These are phyloP conservation scores for Leptodirus hochenwartii DNA, from an alignment of 2,888 invertebrate species.

Conservation along the genomic window DNA sequence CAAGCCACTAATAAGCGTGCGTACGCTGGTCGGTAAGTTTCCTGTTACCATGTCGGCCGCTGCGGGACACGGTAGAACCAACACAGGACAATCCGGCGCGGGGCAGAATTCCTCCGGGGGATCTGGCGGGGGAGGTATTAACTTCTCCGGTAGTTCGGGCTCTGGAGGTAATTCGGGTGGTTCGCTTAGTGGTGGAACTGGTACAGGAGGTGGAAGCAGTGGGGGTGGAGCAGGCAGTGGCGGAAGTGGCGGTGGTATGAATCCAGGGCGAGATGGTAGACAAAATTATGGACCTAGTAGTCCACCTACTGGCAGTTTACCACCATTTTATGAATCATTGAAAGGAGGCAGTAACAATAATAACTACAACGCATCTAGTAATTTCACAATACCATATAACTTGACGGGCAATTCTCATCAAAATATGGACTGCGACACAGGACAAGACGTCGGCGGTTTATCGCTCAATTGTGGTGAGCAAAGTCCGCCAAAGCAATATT, in stretches of 20 bases:
- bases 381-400: constrained; percentile 44
- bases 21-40: constrained; percentile 34
- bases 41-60: constrained; percentile 53
- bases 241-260: constrained; percentile 53
- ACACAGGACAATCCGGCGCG: constrained; percentile 30
- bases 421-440: constrained; percentile 60
- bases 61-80: constrained; percentile 61
- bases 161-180: constrained; percentile 37
- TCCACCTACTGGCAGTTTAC: constrained; percentile 70
- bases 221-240: constrained; percentile 29
- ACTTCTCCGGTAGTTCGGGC: constrained; percentile 24
- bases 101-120: constrained; percentile 21
- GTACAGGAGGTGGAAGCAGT: constrained; percentile 52
- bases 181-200: constrained; percentile 36
- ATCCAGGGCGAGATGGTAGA: constrained; percentile 57
- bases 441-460: constrained; percentile 35
- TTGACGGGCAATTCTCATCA: constrained; percentile 48
- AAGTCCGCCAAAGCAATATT: constrained; percentile 47
- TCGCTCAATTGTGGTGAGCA: constrained; percentile 32
- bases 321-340: constrained; percentile 77
- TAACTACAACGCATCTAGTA: constrained; percentile 50
- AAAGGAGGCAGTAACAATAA: constrained; percentile 60
- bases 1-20: constrained; percentile 38
- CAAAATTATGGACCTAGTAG: constrained; percentile 78
- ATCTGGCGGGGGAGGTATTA: constrained; percentile 23